Conservation (phyloP, 2,888 invertebrate species). For the Hirtodrosophila cameraria region DNA sequence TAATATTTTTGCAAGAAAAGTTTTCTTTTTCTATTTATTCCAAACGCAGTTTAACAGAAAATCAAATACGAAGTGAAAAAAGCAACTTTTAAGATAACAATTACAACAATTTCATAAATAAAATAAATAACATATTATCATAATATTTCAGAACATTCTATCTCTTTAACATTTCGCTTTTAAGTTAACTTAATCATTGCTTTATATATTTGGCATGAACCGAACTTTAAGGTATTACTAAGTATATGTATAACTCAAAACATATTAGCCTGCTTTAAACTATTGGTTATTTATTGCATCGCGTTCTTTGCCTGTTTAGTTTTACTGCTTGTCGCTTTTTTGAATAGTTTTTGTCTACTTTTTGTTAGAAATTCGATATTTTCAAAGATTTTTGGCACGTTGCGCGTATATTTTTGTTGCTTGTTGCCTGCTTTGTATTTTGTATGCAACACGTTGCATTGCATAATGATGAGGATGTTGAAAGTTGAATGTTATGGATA, state of each 20-base stretch:
- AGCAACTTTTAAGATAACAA: too few relatives aligned
- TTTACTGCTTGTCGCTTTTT: slow-evolving; percentile 23
- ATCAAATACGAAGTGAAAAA: neutral
- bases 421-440: slow-evolving; percentile 50
- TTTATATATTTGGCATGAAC: slow-evolving; percentile 10
- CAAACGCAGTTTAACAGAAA: neutral
- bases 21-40: too few relatives aligned
- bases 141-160: too few relatives aligned
- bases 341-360: slow-evolving; percentile 28
- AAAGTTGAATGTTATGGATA: slow-evolving; percentile 12
- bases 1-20: too few relatives aligned
- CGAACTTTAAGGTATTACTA: slow-evolving; percentile 42
- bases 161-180: too few relatives aligned
- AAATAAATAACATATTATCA: too few relatives aligned
- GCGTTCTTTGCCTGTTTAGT: slow-evolving; percentile 25
- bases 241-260: slow-evolving; percentile 20
- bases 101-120: too few relatives aligned
- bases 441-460: slow-evolving; percentile 62
- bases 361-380: slow-evolving; percentile 12
- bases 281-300: too few relatives aligned
- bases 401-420: slow-evolving; percentile 31
- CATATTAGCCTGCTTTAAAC: slow-evolving; percentile 3
- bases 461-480: slow-evolving; percentile 46
- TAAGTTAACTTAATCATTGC: too few relatives aligned
- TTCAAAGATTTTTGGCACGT: slow-evolving; percentile 53